Percentiles rank a stretch among this genome's conserved stretches.
These are phyloP conservation scores for Sesamia nonagrioides DNA, from an alignment of 1,140 invertebrate genomes.

Conservation along the genomic window DNA sequence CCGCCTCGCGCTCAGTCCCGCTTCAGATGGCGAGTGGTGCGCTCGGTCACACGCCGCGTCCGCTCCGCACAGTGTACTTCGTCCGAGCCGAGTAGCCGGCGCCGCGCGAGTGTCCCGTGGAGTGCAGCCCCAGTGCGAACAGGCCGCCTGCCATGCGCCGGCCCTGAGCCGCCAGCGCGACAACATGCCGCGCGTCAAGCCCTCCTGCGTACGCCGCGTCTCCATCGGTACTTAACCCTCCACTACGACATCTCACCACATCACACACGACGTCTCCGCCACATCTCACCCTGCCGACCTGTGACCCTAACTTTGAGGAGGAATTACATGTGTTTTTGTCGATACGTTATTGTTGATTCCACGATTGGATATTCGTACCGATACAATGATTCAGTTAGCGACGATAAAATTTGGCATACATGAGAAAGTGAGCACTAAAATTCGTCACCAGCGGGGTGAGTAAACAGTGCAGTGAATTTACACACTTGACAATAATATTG, in stretches of 20 bases:
- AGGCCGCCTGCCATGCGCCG: slow-evolving; percentile 60
- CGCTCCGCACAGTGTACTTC: slow-evolving; percentile 67
- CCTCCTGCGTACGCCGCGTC: slow-evolving; percentile 85
- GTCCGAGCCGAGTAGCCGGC: slow-evolving; percentile 69
- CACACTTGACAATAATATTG: slow-evolving; percentile 51
- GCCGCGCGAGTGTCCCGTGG: slow-evolving; percentile 69
- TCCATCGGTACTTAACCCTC: slow-evolving; percentile 83
- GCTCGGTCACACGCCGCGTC: slow-evolving; percentile 68
- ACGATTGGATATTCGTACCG: slow-evolving; percentile 51
- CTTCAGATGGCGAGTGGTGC: slow-evolving; percentile 83
- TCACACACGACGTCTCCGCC: slow-evolving; percentile 58
- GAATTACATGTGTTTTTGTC: slow-evolving; percentile 52
- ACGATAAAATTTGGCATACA: slow-evolving; percentile 89
- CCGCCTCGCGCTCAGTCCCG: slow-evolving; percentile 83
- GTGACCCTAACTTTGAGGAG: slow-evolving; percentile 54
- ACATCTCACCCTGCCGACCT: slow-evolving; percentile 54
- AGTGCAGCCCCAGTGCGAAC: slow-evolving; percentile 57
- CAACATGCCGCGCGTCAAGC: slow-evolving; percentile 85
- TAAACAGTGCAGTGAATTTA: slow-evolving; percentile 83
- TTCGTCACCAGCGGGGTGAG: slow-evolving; percentile 86
- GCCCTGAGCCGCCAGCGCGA: slow-evolving; percentile 75
- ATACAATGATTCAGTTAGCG: slow-evolving; percentile 89
- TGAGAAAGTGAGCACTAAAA: slow-evolving; percentile 83
- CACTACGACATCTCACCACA: slow-evolving; percentile 61
- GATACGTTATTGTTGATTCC: slow-evolving; percentile 53